Evolutionary conservation across 2,113 vertebrate genomes (phyloP), one percentile per base, ranked within the genome.

Genomic region (Camelus bactrianus): DNA sequence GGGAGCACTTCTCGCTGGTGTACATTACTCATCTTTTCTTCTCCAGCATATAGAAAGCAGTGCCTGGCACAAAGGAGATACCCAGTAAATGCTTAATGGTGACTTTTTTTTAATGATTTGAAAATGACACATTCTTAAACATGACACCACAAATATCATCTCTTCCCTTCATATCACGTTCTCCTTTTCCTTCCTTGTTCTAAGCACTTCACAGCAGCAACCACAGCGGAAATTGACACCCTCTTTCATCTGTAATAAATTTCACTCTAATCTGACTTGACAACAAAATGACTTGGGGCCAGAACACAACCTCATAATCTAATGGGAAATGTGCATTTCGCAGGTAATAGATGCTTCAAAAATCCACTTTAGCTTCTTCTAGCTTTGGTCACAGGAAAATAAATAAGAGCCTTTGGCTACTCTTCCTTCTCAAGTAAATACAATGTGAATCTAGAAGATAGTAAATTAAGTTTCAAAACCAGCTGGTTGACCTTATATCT

Each of bases 401-500:
- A 97, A 98, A 93, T 86, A 91, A 95, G 81, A 90, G 81, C 91
- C 91, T 72, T 93, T 83, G 85, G 95, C 97, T 95, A 88, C 89
- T 88, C 92, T 80, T 95, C n/a, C 80, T 85, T 95, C 88, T 96
- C 88, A 96, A 96, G 92, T 90, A 97, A 97, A 97, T 96, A 84
- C 82, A 97, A 93, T 82, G 80, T 95, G 96, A 96, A 97, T 97
- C 80, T 76, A 89, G 87, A 89, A 96, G 95, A 97, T 16, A 94
- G 96, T 95, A 96, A 98, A 98, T 96, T 95, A 95, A 97, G 97
- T 97, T 98, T 98, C 87, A 91, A 97, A 96, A 94, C 95, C 97
- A 94, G 95, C 89, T 97, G 96, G 89, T 95, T 93, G 93, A 97
- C 93, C 96, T 95, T 93, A 62, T 95, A 90, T 97, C 96, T 97